Evolutionary conservation across 2,888 invertebrate genomes (phyloP), one percentile per base, ranked within the genome.

Genomic region (Thelaira solivaga): DNA sequence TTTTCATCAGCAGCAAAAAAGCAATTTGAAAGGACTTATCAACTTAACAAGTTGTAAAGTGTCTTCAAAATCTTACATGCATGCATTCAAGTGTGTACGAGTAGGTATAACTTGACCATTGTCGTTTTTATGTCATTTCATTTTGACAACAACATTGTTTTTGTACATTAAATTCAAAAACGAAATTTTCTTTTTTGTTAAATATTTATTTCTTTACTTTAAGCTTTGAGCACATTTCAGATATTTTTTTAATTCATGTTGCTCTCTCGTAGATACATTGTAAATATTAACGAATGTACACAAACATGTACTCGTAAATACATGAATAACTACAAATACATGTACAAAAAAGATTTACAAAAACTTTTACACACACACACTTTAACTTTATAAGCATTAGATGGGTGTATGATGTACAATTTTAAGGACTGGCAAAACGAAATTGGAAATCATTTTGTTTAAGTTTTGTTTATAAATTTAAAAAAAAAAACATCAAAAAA

Each of bases 41-140:
- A 45, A 47, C 24, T 47, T 62, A 16, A 62, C 34, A 62, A 62
- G 6, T 62, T 62, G 34, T 47, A 24, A 22, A 47, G 22, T 47
- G 18, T 24, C n/a, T n/a, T n/a, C n/a, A n/a, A n/a, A n/a, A n/a
- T n/a, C n/a, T n/a, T n/a, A n/a, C n/a, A n/a, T n/a, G n/a, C n/a
- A n/a, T n/a, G n/a, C n/a, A n/a, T n/a, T 47, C 11, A 24, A 34
- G 34, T 34, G 16, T 34, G 18, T 10, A 10, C 34, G 3, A 3
- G 34, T n/a, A n/a, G n/a, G n/a, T n/a, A 13, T 41, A 24, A n/a
- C 11, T 24, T 47, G 62, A 16, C 47, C 47, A 47, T 16, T 62
- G 13, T 34, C 16, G 2, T 22, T 61, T 1, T 61, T 45, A 11
- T 22, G 39, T 34, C 11, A 11, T 57, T 57, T 10, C 1, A 55